Base-by-base conservation (phyloP, 2,797 vertebrate genomes). In the Notamacropus eugenii region DNA sequence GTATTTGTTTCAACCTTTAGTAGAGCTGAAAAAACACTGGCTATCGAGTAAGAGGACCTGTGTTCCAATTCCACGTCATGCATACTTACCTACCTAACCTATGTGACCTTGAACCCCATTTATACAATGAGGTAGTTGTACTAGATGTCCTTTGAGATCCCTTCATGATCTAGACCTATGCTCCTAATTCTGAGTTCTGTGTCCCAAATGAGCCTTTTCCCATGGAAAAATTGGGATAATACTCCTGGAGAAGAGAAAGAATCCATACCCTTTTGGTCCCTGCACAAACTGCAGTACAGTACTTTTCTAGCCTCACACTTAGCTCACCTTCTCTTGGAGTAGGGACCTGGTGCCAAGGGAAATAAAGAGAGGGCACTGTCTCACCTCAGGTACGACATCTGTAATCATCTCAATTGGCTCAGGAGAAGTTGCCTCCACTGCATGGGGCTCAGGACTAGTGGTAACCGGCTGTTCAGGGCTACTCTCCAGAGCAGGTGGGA, bases 371-470 rank as follows among this genome's bases (percentile, higher is more conserved):
- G 59, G 62, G 34, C 0, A 94, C 19, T 56, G 87, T 28, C 97
- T 98, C 58, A 98, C 98, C 98, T 98, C 98, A 10, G 98, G 98
- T 94, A 98, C 98, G 22, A 98, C 98, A 55, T 98, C 98, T 57
- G 98, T 97, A 90, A 98, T 97, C 97, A 98, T 98, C 95, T 98
- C 98, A 97, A 98, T 93, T 11, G 98, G 97, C 92, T 98, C 98
- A 28, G 98, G 98, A 93, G 98, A 97, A 34, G 98, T 98, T 96
- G 0, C 98, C 91, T 22, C 98, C 92, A 40, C 94, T 67, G 98
- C 98, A 8, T 98, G 98, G 95, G 98, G 95, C 93, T 99, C 98
- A 58, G 99, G 95, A 29, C 98, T 98, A 97, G 29, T 97, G 98
- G 96, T 97, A 55, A 96, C 46, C 50, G 97, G 97, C 74, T 92